A percentile compares a stretch with the other conserved stretches of the same genome.
phyloP scores from a whole-genome alignment of 2,113 vertebrate species.

The Thymallus thymallus region DNA sequence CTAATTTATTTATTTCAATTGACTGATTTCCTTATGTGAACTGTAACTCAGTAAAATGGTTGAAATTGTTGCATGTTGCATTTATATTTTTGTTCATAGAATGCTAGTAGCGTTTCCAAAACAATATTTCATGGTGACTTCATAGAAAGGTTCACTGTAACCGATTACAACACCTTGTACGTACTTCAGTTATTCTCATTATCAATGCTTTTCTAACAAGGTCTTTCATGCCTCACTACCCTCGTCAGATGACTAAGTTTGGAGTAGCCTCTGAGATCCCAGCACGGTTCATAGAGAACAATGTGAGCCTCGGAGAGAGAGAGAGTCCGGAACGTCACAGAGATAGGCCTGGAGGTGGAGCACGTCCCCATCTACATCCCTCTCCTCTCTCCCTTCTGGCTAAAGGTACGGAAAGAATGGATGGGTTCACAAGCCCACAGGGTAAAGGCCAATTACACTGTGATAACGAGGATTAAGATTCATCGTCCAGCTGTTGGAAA shows the following conservation, averaged over 20 bases:
- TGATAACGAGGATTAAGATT: conserved; percentile 2
- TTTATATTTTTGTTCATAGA: no score
- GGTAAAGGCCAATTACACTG: conserved; percentile 3
- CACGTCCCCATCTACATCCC: conserved; percentile 88
- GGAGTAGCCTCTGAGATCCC: conserved; percentile 81
- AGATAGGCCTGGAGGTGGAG: conserved; percentile 84
- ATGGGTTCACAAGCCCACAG: not conserved
- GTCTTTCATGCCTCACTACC: conserved; percentile 40
- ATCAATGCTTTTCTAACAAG: not conserved
- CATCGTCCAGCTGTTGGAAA: conserved; percentile 19
- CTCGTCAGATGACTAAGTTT: conserved; percentile 84
- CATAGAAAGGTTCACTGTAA: not conserved
- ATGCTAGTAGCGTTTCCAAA: no score
- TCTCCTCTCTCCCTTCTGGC: conserved; percentile 75
- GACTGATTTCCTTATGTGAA: no score
- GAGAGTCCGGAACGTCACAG: conserved; percentile 75
- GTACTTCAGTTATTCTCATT: not conserved
- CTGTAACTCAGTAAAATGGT: no score
- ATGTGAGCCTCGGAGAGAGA: conserved; percentile 82
- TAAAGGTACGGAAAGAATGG: conserved; percentile 70
- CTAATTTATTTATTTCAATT: no score
- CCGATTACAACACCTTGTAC: not conserved
- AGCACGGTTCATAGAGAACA: conserved; percentile 80
- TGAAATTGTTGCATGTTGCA: no score
- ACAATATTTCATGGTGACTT: no score